phyloP scores from a whole-genome alignment of 2,797 vertebrate genomes.

The Coilia nasus region DNA sequence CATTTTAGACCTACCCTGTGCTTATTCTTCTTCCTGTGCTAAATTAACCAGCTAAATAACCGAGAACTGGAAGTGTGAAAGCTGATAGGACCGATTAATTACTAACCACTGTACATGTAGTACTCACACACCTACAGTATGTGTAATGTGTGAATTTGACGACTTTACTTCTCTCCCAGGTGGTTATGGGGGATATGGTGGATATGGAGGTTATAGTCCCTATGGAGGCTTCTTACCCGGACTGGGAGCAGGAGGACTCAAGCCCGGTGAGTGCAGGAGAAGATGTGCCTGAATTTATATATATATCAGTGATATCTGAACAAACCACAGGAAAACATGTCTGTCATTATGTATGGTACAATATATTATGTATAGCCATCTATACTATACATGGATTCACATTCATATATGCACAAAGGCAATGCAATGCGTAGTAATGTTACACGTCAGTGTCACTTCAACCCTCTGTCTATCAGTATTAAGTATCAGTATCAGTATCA shows the following conservation, averaged over 20 bases:
- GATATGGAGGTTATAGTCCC: conserved; percentile 59
- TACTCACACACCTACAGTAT: neutral
- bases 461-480: neutral
- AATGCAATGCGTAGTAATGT: too few species aligned
- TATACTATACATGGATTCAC: too few species aligned
- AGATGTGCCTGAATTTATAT: neutral
- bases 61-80: neutral
- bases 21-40: too few species aligned
- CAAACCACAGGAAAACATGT: neutral
- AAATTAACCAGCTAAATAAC: neutral
- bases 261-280: conserved; percentile 47
- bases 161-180: conserved; percentile 49
- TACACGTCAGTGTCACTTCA: neutral
- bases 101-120: neutral
- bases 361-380: too few species aligned
- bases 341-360: too few species aligned
- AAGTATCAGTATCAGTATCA: neutral
- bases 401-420: too few species aligned
- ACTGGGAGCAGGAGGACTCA: conserved; percentile 60
- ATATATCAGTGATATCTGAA: neutral
- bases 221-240: conserved; percentile 64
- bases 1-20: too few species aligned
- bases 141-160: neutral
- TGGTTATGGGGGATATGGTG: conserved; percentile 65
- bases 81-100: neutral